Evolutionary conservation across 2,113 vertebrate species (phyloP).

Genomic region (Ammodytes dubius): DNA sequence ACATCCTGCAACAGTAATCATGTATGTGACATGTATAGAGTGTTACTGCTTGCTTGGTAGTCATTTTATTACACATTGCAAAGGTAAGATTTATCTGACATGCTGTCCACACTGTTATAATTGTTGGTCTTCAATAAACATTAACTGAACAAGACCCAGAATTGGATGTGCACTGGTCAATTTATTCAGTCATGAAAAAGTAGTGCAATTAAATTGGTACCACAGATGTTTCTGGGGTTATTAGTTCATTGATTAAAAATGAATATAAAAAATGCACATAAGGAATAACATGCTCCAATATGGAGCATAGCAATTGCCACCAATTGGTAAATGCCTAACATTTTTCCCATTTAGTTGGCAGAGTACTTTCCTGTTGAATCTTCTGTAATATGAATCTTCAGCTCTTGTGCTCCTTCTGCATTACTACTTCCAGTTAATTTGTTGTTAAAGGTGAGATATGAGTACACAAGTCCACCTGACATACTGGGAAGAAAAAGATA

Average conservation of each 20-base stretch:
- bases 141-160: conserved; percentile 60
- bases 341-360: neutral
- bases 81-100: conserved; percentile 64
- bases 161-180: neutral
- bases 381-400: conserved; percentile 35
- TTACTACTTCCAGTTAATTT: conserved; percentile 13
- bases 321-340: conserved; percentile 29
- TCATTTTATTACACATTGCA: conserved; percentile 71
- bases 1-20: conserved; percentile 67
- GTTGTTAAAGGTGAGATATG: conserved; percentile 85
- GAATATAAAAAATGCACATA: neutral
- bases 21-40: conserved; percentile 59
- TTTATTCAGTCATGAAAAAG: conserved; percentile 13
- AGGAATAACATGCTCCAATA: conserved; percentile 59
- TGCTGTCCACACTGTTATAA: conserved; percentile 76
- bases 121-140: conserved; percentile 84
- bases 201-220: neutral
- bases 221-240: neutral
- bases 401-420: conserved; percentile 20
- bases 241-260: neutral
- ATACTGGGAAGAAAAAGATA: conserved; percentile 82
- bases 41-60: conserved; percentile 75
- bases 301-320: conserved; percentile 61
- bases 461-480: conserved; percentile 90
- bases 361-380: conserved; percentile 4